Evolutionary conservation across 2,797 vertebrate species (phyloP).

Genomic region (Macropodus opercularis): DNA sequence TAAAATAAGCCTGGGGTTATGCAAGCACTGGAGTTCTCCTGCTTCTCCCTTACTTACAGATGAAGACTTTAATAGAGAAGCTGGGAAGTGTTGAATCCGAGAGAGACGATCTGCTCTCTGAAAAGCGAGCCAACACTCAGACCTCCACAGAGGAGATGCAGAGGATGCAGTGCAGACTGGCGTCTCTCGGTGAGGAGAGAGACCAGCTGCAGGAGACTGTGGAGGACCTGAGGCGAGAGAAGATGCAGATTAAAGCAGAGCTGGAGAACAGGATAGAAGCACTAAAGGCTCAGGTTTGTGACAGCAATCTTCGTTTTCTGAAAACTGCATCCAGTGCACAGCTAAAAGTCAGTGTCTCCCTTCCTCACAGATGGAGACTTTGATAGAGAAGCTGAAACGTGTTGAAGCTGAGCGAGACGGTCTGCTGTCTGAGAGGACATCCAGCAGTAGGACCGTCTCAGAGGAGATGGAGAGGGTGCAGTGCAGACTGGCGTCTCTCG

Average conservation of each 20-base stretch:
- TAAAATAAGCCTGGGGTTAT: too few relatives aligned
- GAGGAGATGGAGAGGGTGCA: conserved; percentile 42
- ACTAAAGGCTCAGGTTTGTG: too few relatives aligned
- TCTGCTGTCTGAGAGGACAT: too few relatives aligned
- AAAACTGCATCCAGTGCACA: too few relatives aligned
- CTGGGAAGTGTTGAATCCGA: background rate
- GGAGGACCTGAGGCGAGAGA: conserved; percentile 69
- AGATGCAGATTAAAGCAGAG: conserved; percentile 66
- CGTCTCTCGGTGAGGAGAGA: conserved; percentile 75
- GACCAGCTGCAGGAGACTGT: conserved; percentile 76
- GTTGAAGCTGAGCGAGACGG: conserved; percentile 34
- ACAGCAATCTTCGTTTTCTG: too few relatives aligned
- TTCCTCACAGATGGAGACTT: conserved; percentile 1
- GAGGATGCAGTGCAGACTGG: conserved; percentile 52
- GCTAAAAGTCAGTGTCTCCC: background rate
- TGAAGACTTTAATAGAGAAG: conserved; percentile 3
- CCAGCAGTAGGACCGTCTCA: background rate
- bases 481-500: conserved; percentile 59
- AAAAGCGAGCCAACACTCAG: background rate
- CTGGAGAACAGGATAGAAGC: conserved; percentile 70
- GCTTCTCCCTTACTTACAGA: background rate
- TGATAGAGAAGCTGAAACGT: conserved; percentile 1
- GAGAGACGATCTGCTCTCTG: conserved; percentile 1
- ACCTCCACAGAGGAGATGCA: conserved; percentile 36
- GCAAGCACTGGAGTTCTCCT: background rate